Evolutionary conservation across 1,140 invertebrate genomes (phyloP), one percentile per base, ranked within the genome.

Genomic region (Yoshiicerus persimilis): DNA sequence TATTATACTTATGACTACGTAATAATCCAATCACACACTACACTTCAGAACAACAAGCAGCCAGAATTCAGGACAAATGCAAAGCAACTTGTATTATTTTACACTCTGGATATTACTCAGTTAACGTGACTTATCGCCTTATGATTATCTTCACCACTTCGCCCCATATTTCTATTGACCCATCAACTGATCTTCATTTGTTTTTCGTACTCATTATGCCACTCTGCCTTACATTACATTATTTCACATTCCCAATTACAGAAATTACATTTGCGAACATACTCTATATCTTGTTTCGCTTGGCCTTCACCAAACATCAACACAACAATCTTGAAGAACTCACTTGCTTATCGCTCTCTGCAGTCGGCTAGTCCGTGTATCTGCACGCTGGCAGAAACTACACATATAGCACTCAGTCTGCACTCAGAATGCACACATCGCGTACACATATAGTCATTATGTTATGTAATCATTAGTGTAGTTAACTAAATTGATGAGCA

Each of bases 171-270:
- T 80, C 75, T 80, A 80, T 80, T 80, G 75, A 80, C 75, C 75
- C 75, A 80, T 80, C 75, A 80, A 80, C 75, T 80, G 75, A 80
- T 80, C 75, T 80, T 38, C 75, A 80, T 80, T 80, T 80, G 47
- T 56, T 56, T 56, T 56, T 56, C 47, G 47, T 56, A 56, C 47
- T 56, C 47, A 16, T 56, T 56, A 56, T 56, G 47, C 47, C 47
- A 56, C n/a, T 56, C 47, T 56, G 47, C 20, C 47, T 56, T 56
- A 56, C 47, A 56, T 56, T 56, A n/a, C 47, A 56, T 56, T 56
- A 56, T n/a, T n/a, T 56, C n/a, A n/a, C 47, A 56, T 16, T 56
- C 47, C 47, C 47, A 56, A 56, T 56, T 56, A 56, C 47, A 56
- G 20, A 56, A 56, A 56, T n/a, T 56, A 56, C 47, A 56, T 56